Conservation (phyloP, 92 coral and sea anemone species). For the Bergia sp. region DNA sequence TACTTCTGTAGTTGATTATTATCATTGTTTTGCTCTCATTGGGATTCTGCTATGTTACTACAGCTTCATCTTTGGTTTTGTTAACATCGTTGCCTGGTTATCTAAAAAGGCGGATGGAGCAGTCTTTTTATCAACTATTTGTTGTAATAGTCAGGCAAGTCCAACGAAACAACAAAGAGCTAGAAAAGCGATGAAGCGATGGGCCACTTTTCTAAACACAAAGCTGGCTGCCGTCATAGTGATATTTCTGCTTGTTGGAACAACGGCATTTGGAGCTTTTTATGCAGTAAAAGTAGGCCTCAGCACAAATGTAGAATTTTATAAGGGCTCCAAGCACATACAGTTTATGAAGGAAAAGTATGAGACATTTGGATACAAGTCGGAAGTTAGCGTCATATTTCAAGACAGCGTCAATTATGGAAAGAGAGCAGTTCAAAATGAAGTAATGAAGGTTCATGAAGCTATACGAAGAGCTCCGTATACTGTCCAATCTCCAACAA, state of each 20-base stretch:
- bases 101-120: background rate
- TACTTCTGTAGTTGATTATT: background rate
- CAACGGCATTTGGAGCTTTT: background rate
- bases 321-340: constrained; percentile 12
- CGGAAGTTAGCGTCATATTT: constrained; percentile 47
- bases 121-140: background rate
- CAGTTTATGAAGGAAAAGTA: constrained; percentile 35
- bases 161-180: background rate
- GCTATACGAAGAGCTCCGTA: constrained; percentile 38
- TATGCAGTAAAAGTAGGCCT: background rate
- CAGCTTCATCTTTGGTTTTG: background rate
- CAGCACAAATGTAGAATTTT: constrained; percentile 36
- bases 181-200: background rate
- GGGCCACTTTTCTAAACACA: background rate
- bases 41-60: background rate
- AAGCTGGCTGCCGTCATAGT: background rate
- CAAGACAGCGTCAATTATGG: constrained; percentile 33
- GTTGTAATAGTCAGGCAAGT: background rate
- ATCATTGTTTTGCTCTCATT: background rate
- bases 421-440: constrained; percentile 21
- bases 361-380: constrained; percentile 42
- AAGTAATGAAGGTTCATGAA: constrained; percentile 10
- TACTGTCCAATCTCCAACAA: constrained; percentile 18
- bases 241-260: background rate
- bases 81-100: background rate